Conservation (phyloP, 2,888 invertebrate genomes). For the Rotaria socialis region DNA sequence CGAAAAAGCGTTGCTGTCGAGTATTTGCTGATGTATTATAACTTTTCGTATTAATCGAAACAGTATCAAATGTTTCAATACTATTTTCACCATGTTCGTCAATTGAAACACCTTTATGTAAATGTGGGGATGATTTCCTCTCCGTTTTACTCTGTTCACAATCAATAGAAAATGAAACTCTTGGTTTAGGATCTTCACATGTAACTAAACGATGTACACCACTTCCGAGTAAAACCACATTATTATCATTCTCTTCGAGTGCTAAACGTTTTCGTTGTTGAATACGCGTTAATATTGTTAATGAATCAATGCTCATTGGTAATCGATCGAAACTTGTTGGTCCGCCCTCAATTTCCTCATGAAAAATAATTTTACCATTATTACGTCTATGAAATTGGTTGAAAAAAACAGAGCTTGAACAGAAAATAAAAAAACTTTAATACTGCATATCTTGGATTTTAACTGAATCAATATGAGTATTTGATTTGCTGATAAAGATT, state of each 20-base stretch:
- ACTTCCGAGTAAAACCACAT: neutral
- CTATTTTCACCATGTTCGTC: neutral
- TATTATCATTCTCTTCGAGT: neutral
- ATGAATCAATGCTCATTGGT: slow-evolving; percentile 11
- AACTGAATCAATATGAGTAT: neutral
- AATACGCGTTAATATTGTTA: neutral
- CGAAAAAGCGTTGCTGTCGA: too few species aligned
- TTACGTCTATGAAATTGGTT: neutral
- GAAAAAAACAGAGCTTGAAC: neutral
- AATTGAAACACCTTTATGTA: too few species aligned
- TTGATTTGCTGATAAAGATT: neutral
- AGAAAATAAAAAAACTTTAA: neutral
- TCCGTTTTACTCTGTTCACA: neutral
- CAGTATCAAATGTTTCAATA: neutral
- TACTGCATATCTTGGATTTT: neutral
- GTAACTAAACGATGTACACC: neutral
- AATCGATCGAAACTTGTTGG: neutral
- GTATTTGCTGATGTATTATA: slow-evolving; percentile 11
- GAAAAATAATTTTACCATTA: neutral
- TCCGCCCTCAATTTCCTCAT: neutral
- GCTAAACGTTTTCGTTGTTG: neutral
- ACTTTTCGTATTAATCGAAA: neutral
- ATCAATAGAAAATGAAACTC: neutral
- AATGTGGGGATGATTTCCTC: neutral
- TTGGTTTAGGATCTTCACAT: neutral